Evolutionary conservation across 2,797 vertebrate genomes (phyloP).

Genomic region (Miichthys miiuy): DNA sequence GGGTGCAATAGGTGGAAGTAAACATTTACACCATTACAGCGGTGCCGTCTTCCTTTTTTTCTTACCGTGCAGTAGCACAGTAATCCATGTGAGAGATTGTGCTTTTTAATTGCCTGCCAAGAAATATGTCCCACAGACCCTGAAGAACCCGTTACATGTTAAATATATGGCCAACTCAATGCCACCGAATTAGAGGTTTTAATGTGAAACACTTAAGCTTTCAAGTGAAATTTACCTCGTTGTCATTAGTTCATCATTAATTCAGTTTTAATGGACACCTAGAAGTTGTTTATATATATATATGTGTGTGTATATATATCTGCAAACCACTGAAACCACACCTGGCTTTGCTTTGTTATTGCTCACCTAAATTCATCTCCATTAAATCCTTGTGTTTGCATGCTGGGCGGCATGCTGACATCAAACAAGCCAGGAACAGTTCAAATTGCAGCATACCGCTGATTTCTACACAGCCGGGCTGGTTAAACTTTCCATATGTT

Average conservation of each 20-base stretch:
- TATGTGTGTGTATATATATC: background rate
- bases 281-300: background rate
- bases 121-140: background rate
- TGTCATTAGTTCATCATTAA: background rate
- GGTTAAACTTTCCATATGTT: background rate
- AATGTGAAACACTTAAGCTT: background rate
- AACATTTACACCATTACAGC: background rate
- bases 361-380: background rate
- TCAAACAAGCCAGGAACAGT: background rate
- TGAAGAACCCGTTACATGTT: background rate
- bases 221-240: background rate
- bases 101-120: background rate
- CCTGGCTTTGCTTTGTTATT: background rate
- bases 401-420: background rate
- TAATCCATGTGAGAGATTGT: background rate
- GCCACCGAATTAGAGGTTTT: background rate
- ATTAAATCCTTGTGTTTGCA: slow-evolving; percentile 1
- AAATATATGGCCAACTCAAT: too few species aligned
- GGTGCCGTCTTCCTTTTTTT: background rate
- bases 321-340: background rate
- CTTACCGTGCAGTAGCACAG: background rate
- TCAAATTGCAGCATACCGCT: too few species aligned
- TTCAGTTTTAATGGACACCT: background rate
- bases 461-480: background rate
- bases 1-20: background rate